These are phyloP conservation scores for Zygaena filipendulae DNA, from an alignment of 2,888 invertebrate genomes.

Conservation along the genomic window DNA sequence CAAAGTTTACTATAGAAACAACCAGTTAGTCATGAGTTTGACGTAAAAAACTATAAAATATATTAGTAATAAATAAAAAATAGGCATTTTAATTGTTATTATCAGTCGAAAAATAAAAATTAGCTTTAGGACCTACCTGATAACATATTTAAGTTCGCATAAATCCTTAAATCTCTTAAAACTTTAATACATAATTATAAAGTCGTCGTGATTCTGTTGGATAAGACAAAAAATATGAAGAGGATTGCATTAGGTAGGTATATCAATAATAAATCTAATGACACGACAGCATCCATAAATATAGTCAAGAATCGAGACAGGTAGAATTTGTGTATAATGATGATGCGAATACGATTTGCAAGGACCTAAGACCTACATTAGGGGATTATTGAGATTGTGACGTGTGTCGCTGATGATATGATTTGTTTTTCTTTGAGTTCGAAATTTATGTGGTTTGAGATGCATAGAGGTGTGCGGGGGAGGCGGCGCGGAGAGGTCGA, in stretches of 20 bases:
- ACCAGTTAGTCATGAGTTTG: too few species aligned
- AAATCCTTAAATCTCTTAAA: too few species aligned
- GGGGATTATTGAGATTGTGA: background rate
- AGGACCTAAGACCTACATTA: background rate
- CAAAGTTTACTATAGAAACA: too few species aligned
- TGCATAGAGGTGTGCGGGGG: slow-evolving; percentile 32
- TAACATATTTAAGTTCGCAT: too few species aligned
- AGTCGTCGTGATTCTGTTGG: too few species aligned
- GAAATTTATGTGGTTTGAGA: slow-evolving; percentile 35
- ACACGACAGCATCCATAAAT: slow-evolving; percentile 65
- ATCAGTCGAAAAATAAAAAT: too few species aligned
- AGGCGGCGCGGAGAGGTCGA: slow-evolving; percentile 37
- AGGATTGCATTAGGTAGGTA: slow-evolving; percentile 65
- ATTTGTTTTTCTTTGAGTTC: slow-evolving; percentile 20
- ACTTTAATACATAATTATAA: too few species aligned
- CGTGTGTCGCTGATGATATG: too few species aligned
- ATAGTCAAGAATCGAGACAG: slow-evolving; percentile 57
- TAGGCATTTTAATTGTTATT: too few species aligned
- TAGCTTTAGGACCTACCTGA: too few species aligned
- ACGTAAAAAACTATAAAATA: too few species aligned
- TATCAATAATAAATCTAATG: slow-evolving; percentile 68
- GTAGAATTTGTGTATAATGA: slow-evolving; percentile 63
- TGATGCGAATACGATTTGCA: slow-evolving; percentile 5
- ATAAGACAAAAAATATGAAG: slow-evolving; percentile 47
- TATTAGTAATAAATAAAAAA: too few species aligned